phyloP scores from a whole-genome alignment of 2,113 vertebrate genomes.

The Charina bottae region DNA sequence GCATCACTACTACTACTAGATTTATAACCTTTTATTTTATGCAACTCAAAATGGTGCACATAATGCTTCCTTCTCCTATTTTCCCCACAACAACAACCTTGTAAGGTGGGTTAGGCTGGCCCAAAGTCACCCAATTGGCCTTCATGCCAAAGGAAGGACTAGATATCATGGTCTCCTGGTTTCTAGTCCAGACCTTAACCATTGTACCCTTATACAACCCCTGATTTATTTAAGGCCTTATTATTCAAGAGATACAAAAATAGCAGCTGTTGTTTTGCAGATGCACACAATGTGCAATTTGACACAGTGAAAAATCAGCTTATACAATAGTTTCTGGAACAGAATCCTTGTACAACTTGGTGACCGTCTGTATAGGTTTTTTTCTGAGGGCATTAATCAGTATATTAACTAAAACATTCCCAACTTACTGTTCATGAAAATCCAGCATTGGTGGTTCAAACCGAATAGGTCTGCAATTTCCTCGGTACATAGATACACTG shows the following conservation, averaged over 20 bases:
- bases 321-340: background rate
- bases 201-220: background rate
- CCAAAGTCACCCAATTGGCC: background rate
- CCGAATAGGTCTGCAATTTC: conserved; percentile 92
- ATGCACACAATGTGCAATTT: background rate
- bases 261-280: background rate
- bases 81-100: background rate
- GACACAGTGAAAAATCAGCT: background rate
- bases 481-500: conserved; percentile 91
- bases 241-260: background rate
- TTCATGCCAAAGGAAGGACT: background rate
- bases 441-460: conserved; percentile 99
- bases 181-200: background rate
- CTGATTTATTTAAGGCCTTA: background rate
- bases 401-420: conserved; percentile 24
- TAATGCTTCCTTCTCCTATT: background rate
- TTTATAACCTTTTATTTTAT: background rate
- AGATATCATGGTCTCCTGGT: background rate
- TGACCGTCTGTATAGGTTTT: background rate
- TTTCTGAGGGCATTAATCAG: background rate
- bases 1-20: background rate
- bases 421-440: conserved; percentile 96
- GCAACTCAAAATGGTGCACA: background rate
- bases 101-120: background rate
- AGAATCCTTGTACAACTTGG: background rate